Evolutionary conservation across 2,797 vertebrate genomes (phyloP), one percentile per base, ranked within the genome.

Genomic region (Poecilia velifera): DNA sequence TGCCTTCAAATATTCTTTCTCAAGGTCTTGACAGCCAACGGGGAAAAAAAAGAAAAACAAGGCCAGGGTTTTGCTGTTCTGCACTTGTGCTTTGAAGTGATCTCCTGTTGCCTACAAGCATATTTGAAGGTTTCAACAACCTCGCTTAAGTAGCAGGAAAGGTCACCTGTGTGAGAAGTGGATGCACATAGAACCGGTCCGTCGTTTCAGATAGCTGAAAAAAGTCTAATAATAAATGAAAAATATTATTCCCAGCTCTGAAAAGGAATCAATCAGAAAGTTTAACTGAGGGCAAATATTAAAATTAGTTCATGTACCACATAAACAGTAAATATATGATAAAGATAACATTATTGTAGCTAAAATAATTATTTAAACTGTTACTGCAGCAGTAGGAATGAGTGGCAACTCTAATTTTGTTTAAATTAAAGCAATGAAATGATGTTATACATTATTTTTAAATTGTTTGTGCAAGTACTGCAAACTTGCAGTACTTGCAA

Each of bases 1-100:
- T 88, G 88, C 91, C 89, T 88, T 83, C 64, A 77, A 90, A 91
- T 87, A 87, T 90, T 90, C 83, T 80, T 84, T 88, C 84, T 88
- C 79, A 85, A 88, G 89, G 88, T 73, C 79, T 76, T 90, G 88
- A 93, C 87, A 93, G 86, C 79, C 78, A 59, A 80, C 78, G 74
- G 84, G 73, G 45, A 84, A 76, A n/a, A 25, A 83, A 85, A 84
- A 88, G 18, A 64, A 84, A 82, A 83, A 79, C 83, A 86, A 87
- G 88, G 83, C 78, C 62, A 39, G 75, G 62, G 45, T 79, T 91
- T 82, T 74, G 70, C 82, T 55, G 72, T 10, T 53, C 53, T 68
- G 66, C 4, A 74, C 73, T 75, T 75, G 57, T 1, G 7, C 85
- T 93, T 88, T 91, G 81, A 91, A 89, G 78, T 88, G 49, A 74